Base-by-base conservation (phyloP, 1,140 invertebrate genomes). In the Tetramorium simillimum region DNA sequence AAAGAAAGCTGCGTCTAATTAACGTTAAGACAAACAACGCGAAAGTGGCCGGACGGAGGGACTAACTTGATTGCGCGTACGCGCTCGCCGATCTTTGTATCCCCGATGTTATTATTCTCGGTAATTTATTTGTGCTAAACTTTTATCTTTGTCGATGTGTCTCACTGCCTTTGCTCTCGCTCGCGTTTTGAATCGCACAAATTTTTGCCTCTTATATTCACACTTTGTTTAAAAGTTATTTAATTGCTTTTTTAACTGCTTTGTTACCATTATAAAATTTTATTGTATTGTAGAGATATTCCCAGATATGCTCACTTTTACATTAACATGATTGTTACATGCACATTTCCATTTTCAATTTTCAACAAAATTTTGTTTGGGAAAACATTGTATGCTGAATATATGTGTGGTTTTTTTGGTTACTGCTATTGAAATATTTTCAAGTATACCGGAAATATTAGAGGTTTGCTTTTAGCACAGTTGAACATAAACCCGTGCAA, bases 1-100 rank as follows among this genome's bases (percentile, higher is more conserved):
- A 86, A 88, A 90, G 86, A 88, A 87, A 88, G 76, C 70, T 18
- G 77, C 62, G 89, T 78, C 89, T 91, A 91, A 91, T 91, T 91
- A 91, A 90, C 89, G 89, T 77, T 78, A 62, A 51, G 86, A 58
- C 73, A 85, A 90, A 88, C 73, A 90, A 88, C 70, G 75, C 46
- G 46, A 81, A 73, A 81, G 87, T 87, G 56, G 77, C 24, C 72
- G 49, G 56, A 62, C 49, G 67, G 16, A 1, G 43, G 12, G 62
- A 37, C 53, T 73, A 84, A 73, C 53, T 75, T 60, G 80, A 84
- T 84, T 73, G 80, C 67, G 53, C 56, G 70, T 60, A 49, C 77
- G 9, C 43, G 28, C 76, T 67, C 24, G 28, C 21, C 40, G 16
- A 81, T 84, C 69, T 73, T 75, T 49, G 53, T 43, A n/a, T 60